These are phyloP conservation scores for Hipparchia sbordonii DNA, from an alignment of 2,888 invertebrate genomes.

Conservation along the genomic window DNA sequence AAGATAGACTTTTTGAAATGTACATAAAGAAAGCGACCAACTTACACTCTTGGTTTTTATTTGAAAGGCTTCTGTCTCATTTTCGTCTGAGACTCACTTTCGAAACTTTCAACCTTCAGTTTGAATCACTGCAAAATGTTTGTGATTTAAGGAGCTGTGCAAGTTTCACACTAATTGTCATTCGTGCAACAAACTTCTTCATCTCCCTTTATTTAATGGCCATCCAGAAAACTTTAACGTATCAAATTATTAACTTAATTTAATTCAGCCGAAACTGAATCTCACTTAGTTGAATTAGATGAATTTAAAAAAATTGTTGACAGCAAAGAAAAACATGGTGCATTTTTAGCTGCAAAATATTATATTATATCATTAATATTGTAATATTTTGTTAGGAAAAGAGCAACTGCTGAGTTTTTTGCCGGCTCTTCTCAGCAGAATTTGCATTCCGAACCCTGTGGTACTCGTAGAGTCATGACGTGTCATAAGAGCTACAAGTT, in stretches of 20 bases:
- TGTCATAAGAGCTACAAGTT: too few species aligned
- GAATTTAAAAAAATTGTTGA: neutral
- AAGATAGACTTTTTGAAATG: too few species aligned
- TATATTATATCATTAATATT: too few species aligned
- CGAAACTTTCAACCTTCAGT: neutral
- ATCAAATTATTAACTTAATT: neutral
- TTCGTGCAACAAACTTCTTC: conserved; percentile 1
- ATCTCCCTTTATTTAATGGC: neutral
- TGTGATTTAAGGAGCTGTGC: conserved; percentile 1
- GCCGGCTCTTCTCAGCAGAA: too few species aligned
- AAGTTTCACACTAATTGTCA: neutral
- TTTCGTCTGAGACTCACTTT: conserved; percentile 1
- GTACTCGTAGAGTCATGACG: too few species aligned
- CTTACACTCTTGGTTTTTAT: neutral
- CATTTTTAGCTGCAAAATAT: too few species aligned
- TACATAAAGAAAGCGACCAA: neutral
- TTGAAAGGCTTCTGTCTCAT: neutral
- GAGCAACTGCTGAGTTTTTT: too few species aligned
- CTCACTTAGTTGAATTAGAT: neutral
- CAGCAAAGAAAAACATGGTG: too few species aligned
- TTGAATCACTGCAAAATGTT: conserved; percentile 7
- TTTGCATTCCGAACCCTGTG: too few species aligned
- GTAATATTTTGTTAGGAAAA: too few species aligned
- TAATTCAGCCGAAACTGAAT: neutral
- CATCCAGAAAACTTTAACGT: neutral